These are phyloP conservation scores for Apocrypta bakeri DNA, from an alignment of 1,140 invertebrate species.

Conservation along the genomic window DNA sequence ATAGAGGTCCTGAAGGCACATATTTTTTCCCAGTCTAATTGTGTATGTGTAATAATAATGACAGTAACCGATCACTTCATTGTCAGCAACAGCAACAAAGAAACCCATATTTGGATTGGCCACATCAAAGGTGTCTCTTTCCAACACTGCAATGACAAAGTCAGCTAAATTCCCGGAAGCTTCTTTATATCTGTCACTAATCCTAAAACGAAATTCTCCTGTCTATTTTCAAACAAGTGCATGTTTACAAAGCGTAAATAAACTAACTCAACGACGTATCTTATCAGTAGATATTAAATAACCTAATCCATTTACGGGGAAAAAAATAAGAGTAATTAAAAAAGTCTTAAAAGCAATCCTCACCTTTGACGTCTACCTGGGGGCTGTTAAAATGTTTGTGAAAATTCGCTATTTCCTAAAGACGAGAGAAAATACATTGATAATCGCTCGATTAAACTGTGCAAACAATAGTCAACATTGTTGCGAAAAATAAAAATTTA, in stretches of 20 bases:
- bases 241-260: neutral
- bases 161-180: neutral
- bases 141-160: slow-evolving; percentile 38
- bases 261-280: neutral
- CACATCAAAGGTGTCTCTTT: slow-evolving; percentile 41
- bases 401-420: slow-evolving; percentile 48
- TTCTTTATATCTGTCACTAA: neutral
- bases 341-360: slow-evolving; percentile 9
- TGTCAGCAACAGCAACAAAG: slow-evolving; percentile 41
- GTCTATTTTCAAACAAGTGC: neutral
- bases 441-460: neutral
- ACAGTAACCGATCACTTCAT: slow-evolving; percentile 43
- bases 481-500: neutral
- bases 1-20: slow-evolving; percentile 49
- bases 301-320: neutral
- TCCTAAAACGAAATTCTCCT: neutral
- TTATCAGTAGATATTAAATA: neutral
- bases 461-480: neutral
- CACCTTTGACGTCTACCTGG: slow-evolving; percentile 47
- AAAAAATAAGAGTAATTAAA: slow-evolving; percentile 13
- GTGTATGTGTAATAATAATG: slow-evolving; percentile 46
- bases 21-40: slow-evolving; percentile 35
- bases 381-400: slow-evolving; percentile 49
- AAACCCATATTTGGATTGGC: slow-evolving; percentile 46
- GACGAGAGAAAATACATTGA: neutral